These are phyloP conservation scores for Torymus auratus DNA, from an alignment of 2,888 invertebrate species.

Conservation along the genomic window DNA sequence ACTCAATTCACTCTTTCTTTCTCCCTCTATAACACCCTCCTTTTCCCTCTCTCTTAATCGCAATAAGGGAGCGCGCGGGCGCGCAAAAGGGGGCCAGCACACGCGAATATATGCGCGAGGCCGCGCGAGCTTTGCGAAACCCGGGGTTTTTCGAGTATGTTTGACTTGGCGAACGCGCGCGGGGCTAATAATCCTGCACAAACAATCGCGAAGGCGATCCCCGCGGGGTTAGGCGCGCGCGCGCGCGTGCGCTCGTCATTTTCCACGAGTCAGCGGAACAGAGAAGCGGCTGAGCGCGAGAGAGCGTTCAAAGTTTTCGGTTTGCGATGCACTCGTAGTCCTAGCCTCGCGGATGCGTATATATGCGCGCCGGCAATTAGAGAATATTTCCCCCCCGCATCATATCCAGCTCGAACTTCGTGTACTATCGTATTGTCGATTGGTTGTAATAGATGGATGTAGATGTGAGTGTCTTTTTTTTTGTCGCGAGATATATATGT, in stretches of 20 bases:
- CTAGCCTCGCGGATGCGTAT: not conserved
- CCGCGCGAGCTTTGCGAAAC: conserved; percentile 35
- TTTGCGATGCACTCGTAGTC: conserved; percentile 54
- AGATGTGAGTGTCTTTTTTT: no score
- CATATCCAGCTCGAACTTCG: no score
- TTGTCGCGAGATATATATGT: no score
- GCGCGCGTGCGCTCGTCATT: conserved; percentile 29
- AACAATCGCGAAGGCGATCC: conserved; percentile 51
- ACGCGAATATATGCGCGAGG: no score
- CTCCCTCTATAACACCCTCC: not conserved
- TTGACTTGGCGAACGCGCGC: conserved; percentile 55
- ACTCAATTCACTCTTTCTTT: no score
- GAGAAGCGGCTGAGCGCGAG: not conserved
- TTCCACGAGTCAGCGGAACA: conserved; percentile 54
- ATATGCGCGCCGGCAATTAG: not conserved
- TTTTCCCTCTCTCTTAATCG: conserved; percentile 9
- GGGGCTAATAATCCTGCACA: conserved; percentile 57
- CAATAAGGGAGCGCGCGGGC: conserved; percentile 17
- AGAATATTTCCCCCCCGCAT: no score
- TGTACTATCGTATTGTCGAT: no score
- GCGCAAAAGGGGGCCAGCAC: no score
- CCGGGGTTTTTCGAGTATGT: conserved; percentile 53
- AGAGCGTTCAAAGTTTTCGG: conserved; percentile 44
- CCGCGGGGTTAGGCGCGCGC: not conserved
- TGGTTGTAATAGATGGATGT: no score